Evolutionary conservation across 2,113 vertebrate species (phyloP).

Genomic region (Jacana jacana): DNA sequence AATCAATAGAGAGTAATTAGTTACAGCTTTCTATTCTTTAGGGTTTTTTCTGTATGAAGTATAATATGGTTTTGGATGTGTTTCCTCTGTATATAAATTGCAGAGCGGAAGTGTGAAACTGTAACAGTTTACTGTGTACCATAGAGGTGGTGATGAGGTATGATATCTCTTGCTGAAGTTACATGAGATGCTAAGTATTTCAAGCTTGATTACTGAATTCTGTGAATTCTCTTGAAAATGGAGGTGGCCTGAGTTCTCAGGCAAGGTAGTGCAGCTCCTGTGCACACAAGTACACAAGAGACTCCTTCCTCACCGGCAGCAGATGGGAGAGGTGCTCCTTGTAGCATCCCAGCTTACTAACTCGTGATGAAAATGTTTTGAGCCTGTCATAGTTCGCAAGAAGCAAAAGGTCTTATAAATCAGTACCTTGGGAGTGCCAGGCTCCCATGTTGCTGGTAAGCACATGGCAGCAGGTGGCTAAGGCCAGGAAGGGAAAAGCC

Average conservation of each 20-base stretch:
- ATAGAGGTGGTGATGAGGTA: not conserved
- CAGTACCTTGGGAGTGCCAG: not conserved
- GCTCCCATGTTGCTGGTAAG: not conserved
- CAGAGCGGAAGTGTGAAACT: not conserved
- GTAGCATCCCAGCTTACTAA: not conserved
- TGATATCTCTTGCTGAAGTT: not conserved
- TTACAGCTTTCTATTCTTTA: not conserved
- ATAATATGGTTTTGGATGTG: not conserved
- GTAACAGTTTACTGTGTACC: not conserved
- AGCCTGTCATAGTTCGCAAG: not conserved
- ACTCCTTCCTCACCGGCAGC: not conserved
- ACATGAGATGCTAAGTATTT: not conserved
- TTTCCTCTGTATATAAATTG: not conserved
- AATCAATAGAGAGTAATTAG: not conserved
- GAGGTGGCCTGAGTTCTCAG: not conserved
- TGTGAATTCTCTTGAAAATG: not conserved
- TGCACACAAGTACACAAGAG: not conserved
- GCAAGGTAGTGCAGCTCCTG: not conserved
- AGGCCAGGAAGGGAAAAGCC: not conserved
- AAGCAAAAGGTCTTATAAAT: not conserved
- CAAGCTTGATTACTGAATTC: not conserved
- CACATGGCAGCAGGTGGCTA: fast-evolving
- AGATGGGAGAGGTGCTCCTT: not conserved
- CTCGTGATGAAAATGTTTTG: not conserved
- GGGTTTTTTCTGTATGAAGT: not conserved